A percentile compares a stretch with the other conserved stretches of the same genome.
phyloP scores from a whole-genome alignment of 2,113 vertebrate genomes.

The Edolisoma coerulescens region DNA sequence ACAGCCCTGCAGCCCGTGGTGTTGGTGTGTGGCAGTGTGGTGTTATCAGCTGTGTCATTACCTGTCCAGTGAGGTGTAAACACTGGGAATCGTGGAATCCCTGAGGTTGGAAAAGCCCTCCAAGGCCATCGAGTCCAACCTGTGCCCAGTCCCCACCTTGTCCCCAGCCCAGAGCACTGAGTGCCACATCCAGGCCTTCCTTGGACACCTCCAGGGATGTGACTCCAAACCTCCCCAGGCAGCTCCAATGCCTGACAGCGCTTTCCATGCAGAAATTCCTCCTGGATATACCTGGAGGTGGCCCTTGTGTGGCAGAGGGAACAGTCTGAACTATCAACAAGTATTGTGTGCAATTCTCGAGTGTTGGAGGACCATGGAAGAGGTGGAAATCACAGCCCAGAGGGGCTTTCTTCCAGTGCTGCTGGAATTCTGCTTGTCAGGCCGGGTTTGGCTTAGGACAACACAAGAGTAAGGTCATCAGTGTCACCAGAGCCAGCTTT shows the following conservation, averaged over 20 bases:
- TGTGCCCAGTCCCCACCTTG: background rate
- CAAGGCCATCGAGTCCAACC: accelerated
- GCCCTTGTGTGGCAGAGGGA: background rate
- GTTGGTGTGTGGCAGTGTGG: background rate
- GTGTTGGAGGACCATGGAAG: background rate
- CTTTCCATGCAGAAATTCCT: background rate
- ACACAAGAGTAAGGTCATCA: accelerated
- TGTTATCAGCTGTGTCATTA: accelerated
- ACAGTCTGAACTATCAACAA: accelerated
- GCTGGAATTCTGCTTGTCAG: background rate
- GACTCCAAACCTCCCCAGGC: background rate
- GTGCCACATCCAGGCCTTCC: background rate
- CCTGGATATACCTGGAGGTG: background rate
- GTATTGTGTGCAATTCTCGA: background rate
- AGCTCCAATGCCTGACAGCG: background rate
- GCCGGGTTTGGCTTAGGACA: background rate
- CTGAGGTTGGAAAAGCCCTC: background rate
- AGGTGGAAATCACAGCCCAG: background rate
- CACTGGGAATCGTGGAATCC: accelerated
- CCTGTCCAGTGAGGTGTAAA: background rate
- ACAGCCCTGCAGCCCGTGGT: accelerated
- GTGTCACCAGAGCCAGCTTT: background rate
- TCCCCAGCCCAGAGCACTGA: background rate
- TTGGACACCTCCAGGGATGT: background rate
- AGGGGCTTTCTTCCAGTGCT: background rate